Evolutionary conservation across 2,888 invertebrate species (phyloP), one percentile per base, ranked within the genome.

Genomic region (Merodon equestris): DNA sequence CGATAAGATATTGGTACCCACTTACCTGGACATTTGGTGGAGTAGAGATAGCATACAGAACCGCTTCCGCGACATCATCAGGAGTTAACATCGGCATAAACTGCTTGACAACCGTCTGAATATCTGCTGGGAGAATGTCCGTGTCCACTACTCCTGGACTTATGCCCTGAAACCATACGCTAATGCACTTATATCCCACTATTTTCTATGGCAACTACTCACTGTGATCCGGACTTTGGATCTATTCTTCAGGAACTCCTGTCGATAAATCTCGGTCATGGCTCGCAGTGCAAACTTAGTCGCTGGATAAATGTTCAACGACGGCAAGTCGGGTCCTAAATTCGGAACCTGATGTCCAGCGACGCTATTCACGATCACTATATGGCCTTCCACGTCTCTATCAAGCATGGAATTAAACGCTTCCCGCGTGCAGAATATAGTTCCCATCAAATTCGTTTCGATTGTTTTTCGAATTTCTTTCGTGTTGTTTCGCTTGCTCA

Each of bases 291-390:
- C 89, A 82, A 84, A 58, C 81, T 89, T 89, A 0, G 88, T 85
- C 0, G 88, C 82, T 1, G 87, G 53, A 83, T 89, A 89, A 58
- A 89, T 84, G 63, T 86, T 88, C 0, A 81, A 82, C 0, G 74
- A 81, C 73, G 54, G 82, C n/a, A 81, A 51, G 7, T 82, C 15
- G 9, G 60, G 45, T 4, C 85, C 85, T 0, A 86, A 83, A 44
- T 83, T 82, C 0, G 85, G 84, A 1, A 85, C 1, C 0, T 1
- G 1, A 50, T 89, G 89, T 0, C 88, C 89, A 0, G 79, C 82
- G n/a, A 86, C 27, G 53, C 89, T 88, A 60, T 89, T 90, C 3
- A 91, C 86, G n/a, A 90, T 87, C 15, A 91, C 85, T 12, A 91
- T 86, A 81, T 91, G 91, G 0, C 91, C 91, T 71, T 91, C 90